Evolutionary conservation across 1,140 invertebrate species (phyloP), one percentile per base, ranked within the genome.

Genomic region (Caenorhabditis remanei): DNA sequence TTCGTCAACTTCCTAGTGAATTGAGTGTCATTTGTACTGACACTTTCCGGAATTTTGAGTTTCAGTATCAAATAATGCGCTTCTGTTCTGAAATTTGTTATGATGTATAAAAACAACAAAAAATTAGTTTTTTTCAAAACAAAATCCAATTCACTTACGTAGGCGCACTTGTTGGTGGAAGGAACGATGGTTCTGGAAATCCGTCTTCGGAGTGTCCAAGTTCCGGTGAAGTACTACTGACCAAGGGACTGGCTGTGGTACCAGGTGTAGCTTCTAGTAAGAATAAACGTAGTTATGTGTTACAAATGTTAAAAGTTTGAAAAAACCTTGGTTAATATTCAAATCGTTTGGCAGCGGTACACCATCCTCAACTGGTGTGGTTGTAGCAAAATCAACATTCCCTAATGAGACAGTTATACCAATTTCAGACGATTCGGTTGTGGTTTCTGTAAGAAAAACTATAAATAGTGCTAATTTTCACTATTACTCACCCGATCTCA

Each of bases 61-160:
- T 79, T 79, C n/a, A 79, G 24, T 16, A 79, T 79, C 43, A 79
- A 50, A 46, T 53, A 53, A 53, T 79, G 43, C n/a, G 53, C 46
- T 14, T 43, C n/a, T 43, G 21, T 50, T 21, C 71, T 79, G 71
- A 41, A 50, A 79, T 24, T 63, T 63, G 11, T 7, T 6, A 13
- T 1, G 24, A 79, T 11, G n/a, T n/a, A n/a, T n/a, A n/a, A 50
- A 24, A 50, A 43, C 2, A 11, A 21, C 16, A 14, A 71, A 40
- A 8, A n/a, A n/a, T n/a, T n/a, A n/a, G n/a, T n/a, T n/a, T n/a
- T n/a, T n/a, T n/a, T 40, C 19, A 2, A 43, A 79, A 50, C 21
- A 43, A 50, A 5, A 50, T n/a, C n/a, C n/a, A n/a, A n/a, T n/a
- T n/a, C n/a, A n/a, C 71, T 53, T 0, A 50, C 43, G 46, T n/a